Evolutionary conservation across 2,113 vertebrate genomes (phyloP), one percentile per base, ranked within the genome.

Genomic region (Andinoacara biseriatus): DNA sequence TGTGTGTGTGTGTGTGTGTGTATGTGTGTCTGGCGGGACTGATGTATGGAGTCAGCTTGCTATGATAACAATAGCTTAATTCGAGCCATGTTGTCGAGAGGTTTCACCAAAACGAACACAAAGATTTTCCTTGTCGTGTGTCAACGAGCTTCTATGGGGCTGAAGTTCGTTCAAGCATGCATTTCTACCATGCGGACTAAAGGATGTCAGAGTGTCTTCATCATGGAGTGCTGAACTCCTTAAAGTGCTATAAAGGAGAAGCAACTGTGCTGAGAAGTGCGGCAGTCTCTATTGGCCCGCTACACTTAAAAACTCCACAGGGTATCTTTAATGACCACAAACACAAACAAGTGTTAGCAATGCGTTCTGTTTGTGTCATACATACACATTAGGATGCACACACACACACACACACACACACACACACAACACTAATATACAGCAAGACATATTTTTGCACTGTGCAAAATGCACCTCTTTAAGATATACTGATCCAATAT

Each of bases 21-120:
- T 75, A 11, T 22, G 35, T 7, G 6, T 63, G 61, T 63, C 20
- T 63, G 43, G 43, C 43, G 1, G 13, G 43, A 5, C 46, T 49
- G 61, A 43, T 65, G 61, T 43, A 87, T 74, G 60, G 80, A 82
- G 56, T 83, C 82, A 87, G 83, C 61, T 84, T 81, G 54, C 81
- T 35, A 84, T 80, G 78, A 56, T 84, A 80, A 91, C 85, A 93
- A 92, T 89, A 86, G 83, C 75, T 89, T 90, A 26, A 83, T 84
- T 84, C 26, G 57, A 81, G 81, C 59, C 77, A 52, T 74, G 49
- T 60, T 87, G 31, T 89, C 33, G 35, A 79, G 72, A 80, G 62
- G 62, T 81, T 74, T 86, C 84, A 67, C 79, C 56, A 5, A 58
- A 69, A 67, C 58, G 11, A 76, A 57, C 24, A 13, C 22, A 57